Percentiles rank a stretch among this genome's conserved stretches.
Evolutionary conservation across 2,888 invertebrate species (phyloP).

Genomic region (Loripinus fragilis): DNA sequence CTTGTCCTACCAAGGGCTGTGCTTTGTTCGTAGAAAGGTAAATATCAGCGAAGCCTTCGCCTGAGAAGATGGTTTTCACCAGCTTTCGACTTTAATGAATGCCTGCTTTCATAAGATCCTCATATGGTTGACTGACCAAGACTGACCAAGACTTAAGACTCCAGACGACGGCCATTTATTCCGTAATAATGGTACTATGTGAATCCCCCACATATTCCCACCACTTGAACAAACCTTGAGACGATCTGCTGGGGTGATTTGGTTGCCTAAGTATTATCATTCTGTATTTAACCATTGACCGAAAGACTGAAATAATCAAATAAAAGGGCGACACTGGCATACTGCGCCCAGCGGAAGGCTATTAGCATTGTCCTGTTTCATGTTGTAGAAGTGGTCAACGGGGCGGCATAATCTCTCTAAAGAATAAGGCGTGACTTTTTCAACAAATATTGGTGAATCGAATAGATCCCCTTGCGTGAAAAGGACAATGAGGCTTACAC

Average conservation of each 20-base stretch:
- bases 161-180: too few relatives aligned
- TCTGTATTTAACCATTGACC: conserved; percentile 13
- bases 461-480: not conserved
- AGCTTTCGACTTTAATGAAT: too few relatives aligned
- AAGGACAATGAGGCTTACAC: not conserved
- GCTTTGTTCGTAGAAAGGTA: too few relatives aligned
- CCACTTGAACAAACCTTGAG: too few relatives aligned
- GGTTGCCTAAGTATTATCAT: conserved; percentile 3
- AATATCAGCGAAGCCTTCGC: too few relatives aligned
- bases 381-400: conserved; percentile 5
- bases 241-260: not conserved
- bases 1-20: too few relatives aligned
- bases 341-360: not conserved
- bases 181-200: too few relatives aligned
- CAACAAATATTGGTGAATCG: conserved; percentile 11
- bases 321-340: not conserved
- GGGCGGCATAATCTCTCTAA: not conserved
- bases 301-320: conserved; percentile 5
- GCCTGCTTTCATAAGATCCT: too few relatives aligned
- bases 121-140: too few relatives aligned
- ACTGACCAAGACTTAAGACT: too few relatives aligned
- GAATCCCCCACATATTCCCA: too few relatives aligned
- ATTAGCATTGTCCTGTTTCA: conserved; percentile 4
- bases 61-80: too few relatives aligned
- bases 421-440: conserved; percentile 11